phyloP scores from a whole-genome alignment of 2,797 vertebrate genomes.

The Malacoraja senta region DNA sequence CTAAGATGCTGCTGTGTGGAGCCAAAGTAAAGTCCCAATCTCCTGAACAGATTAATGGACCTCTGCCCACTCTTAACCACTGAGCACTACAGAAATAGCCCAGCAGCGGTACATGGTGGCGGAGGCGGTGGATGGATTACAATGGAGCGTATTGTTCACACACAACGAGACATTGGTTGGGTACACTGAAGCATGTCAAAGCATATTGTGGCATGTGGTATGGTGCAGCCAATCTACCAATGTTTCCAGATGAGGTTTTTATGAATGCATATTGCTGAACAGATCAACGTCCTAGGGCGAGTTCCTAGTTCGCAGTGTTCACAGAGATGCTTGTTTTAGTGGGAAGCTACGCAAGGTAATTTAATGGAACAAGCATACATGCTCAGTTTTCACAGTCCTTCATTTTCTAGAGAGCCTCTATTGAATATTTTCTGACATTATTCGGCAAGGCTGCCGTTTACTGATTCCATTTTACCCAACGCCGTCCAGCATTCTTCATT shows the following conservation, averaged over 20 bases:
- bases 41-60: neutral
- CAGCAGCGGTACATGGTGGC: neutral
- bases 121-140: neutral
- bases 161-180: neutral
- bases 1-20: neutral
- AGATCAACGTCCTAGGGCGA: neutral
- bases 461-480: neutral
- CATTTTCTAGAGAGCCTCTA: neutral
- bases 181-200: neutral
- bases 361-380: neutral
- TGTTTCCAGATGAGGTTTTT: neutral
- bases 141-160: neutral
- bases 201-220: neutral
- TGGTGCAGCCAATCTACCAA: neutral
- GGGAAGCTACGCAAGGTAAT: neutral
- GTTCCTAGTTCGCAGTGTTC: neutral
- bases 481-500: neutral
- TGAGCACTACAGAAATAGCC: neutral
- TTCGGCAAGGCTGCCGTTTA: neutral
- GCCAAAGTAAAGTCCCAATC: slow-evolving; percentile 1
- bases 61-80: neutral
- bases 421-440: neutral
- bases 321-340: neutral
- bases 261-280: neutral
- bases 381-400: neutral